These are phyloP conservation scores for Phengaris alcon DNA, from an alignment of 2,888 invertebrate genomes.

Conservation along the genomic window DNA sequence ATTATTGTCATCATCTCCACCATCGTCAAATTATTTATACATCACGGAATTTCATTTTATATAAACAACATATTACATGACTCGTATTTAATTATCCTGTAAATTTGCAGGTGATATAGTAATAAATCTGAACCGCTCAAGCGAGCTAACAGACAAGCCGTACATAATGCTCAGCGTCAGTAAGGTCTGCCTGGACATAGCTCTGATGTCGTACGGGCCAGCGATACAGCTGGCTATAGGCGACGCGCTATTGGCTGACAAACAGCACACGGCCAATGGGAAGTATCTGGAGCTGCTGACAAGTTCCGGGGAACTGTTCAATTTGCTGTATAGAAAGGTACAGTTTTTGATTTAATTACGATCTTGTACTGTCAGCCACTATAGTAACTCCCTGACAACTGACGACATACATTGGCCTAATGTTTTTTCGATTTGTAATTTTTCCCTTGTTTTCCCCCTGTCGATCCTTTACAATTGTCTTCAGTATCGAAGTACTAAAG, in stretches of 20 bases:
- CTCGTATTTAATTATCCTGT: not conserved
- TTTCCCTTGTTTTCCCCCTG: too few relatives aligned
- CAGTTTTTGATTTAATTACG: not conserved
- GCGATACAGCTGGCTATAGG: slow-evolving; percentile 82
- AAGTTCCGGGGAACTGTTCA: slow-evolving; percentile 83
- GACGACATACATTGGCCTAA: too few relatives aligned
- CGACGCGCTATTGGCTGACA: slow-evolving; percentile 81
- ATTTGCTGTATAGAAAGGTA: slow-evolving; percentile 87
- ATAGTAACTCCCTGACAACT: too few relatives aligned
- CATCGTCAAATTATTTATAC: too few relatives aligned
- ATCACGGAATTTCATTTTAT: too few relatives aligned
- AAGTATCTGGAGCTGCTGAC: slow-evolving; percentile 87
- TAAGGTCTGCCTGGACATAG: slow-evolving; percentile 85
- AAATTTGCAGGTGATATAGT: slow-evolving; percentile 75
- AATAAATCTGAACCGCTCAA: slow-evolving; percentile 82
- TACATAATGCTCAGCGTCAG: slow-evolving; percentile 86
- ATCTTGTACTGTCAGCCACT: not conserved
- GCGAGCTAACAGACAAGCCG: slow-evolving; percentile 83
- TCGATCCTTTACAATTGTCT: not conserved
- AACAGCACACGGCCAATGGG: slow-evolving; percentile 86
- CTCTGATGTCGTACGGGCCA: slow-evolving; percentile 88
- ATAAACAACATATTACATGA: not conserved
- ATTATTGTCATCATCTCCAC: not conserved
- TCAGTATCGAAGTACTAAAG: not conserved
- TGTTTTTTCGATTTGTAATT: too few relatives aligned